Base-by-base conservation (phyloP, 2,888 invertebrate genomes). In the Trissolcus japonicus region DNA sequence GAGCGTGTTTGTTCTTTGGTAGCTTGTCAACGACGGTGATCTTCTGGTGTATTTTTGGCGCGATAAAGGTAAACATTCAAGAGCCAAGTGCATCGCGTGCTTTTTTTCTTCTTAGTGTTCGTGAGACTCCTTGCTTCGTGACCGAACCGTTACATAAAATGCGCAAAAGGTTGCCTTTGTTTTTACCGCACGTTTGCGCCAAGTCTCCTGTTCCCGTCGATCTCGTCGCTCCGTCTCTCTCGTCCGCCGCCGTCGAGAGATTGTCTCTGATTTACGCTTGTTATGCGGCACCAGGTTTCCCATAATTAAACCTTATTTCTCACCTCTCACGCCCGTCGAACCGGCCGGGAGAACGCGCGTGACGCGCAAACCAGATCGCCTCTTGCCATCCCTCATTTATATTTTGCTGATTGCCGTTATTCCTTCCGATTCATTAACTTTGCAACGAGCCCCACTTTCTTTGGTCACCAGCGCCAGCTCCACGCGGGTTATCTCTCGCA, bases 321-420 rank as follows among this genome's bases (percentile, higher is more conserved):
- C 83, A 81, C 80, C 82, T 81, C 80, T 69, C 80, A 63, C 69
- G 72, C 75, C 76, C 68, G 65, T 66, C 75, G 75, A 59, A 61
- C 77, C 74, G 59, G 62, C 63, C 79, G 80, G 81, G 77, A 79
- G 80, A 72, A 74, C 82, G 85, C 84, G 85, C 87, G 87, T 87
- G 87, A 86, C 85, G 82, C 79, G 86, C 86, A 85, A 83, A 81
- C 84, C 79, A 81, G 83, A 82, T 83, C 78, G 74, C 35, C 63
- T 57, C 76, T 13, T 11, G 81, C 82, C 83, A 83, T 83, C 81
- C 83, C 83, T 87, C 87, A 86, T 87, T 87, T 87, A 87, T 87
- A 88, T 87, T 87, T 88, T 81, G 84, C 86, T 86, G 87, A 88
- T 88, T 87, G 86, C 85, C 85, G 83, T 86, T 86, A 87, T 86